Evolutionary conservation across 2,113 vertebrate genomes (phyloP).

Genomic region (Marcusenius ussheri): DNA sequence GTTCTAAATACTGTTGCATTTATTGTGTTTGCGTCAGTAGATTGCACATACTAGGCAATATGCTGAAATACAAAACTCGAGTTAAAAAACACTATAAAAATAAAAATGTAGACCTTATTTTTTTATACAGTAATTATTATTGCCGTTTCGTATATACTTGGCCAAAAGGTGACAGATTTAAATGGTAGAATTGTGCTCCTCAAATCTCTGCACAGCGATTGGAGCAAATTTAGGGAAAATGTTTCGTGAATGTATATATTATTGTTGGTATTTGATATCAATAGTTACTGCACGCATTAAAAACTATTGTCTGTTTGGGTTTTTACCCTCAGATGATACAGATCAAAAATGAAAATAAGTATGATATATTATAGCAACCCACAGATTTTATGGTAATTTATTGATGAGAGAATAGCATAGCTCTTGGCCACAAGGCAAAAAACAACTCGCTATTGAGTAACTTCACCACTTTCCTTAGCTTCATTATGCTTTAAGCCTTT

Average conservation of each 20-base stretch:
- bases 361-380: neutral
- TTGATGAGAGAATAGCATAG: neutral
- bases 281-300: neutral
- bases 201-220: neutral
- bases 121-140: neutral
- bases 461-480: neutral
- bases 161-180: neutral
- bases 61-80: neutral
- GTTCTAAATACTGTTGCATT: no score
- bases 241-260: neutral
- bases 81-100: neutral
- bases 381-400: constrained; percentile 3
- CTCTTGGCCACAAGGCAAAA: constrained; percentile 4
- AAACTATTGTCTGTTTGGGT: neutral
- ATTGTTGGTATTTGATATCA: neutral
- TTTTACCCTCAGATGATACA: neutral
- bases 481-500: constrained; percentile 1
- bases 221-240: neutral
- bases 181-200: neutral
- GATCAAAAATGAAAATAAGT: neutral
- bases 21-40: neutral
- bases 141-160: neutral
- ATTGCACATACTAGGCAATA: neutral
- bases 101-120: neutral
- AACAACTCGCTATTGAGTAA: constrained; percentile 5